Base-by-base conservation (phyloP, 1,140 invertebrate genomes). In the Scaptomyza graminum region DNA sequence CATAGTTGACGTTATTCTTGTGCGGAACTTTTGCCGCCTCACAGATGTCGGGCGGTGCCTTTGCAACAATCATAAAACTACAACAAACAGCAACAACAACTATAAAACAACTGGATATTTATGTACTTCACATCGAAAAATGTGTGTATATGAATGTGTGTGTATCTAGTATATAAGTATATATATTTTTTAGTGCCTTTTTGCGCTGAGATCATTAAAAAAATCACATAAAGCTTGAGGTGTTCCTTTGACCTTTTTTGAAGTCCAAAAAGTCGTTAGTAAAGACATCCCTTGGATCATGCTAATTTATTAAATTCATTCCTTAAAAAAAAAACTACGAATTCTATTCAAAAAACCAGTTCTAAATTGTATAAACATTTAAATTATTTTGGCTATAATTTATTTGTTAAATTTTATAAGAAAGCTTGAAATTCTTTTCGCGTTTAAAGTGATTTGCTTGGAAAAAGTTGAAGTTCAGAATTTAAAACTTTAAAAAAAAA, bases 1-100 rank as follows among this genome's bases (percentile, higher is more conserved):
- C 83, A 82, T 68, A 78, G 78, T 87, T 87, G 82, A 78, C 78
- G 70, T 85, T 85, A 77, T 85, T 81, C 74, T 81, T 69, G 66
- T 52, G 72, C 76, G n/a, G 54, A 84, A 83, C 75, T 75, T 68
- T 76, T 31, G 52, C 46, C 66, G 65, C 54, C 64, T 64, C 74
- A 51, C 43, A 70, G 55, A 69, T 71, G 68, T 52, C 61, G 62
- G 62, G 54, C 52, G 61, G 52, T 70, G 63, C 55, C 69, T 70
- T 70, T 64, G 67, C 61, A 55, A 25, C 50, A 81, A 81, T 82
- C 79, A 70, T 83, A 83, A 82, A 78, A 77, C 43, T 46, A 55
- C 18, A 28, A 25, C n/a, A 25, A 49, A 54, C 39, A 34, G 8
- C 28, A 51, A 39, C 47, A 8, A 66, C 68, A 68, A 67, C 63